These are phyloP conservation scores for Mesorhabditis spiculigera DNA, from an alignment of 2,888 invertebrate genomes.

Conservation along the genomic window DNA sequence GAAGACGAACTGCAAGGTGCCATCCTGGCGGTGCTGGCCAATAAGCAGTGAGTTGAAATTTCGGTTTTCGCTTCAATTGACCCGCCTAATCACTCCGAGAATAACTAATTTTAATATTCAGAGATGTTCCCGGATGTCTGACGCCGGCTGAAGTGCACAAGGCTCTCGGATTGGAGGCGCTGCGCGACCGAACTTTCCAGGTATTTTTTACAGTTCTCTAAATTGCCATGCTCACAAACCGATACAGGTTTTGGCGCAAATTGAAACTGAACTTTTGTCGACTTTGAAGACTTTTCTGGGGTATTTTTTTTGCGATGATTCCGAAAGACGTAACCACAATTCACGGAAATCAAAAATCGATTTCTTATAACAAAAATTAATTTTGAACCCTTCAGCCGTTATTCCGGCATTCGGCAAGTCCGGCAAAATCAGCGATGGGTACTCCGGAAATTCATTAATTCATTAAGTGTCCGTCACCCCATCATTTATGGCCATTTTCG, in stretches of 20 bases:
- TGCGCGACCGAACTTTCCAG: constrained; percentile 95
- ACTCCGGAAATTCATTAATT: too few species aligned
- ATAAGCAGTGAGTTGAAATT: constrained; percentile 70
- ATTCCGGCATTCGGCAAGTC: too few species aligned
- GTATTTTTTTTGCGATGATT: too few species aligned
- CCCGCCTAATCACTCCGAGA: not conserved
- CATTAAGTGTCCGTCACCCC: too few species aligned
- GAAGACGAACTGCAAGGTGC: constrained; percentile 89
- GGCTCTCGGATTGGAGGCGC: constrained; percentile 85
- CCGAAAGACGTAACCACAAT: too few species aligned
- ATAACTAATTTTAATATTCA: not conserved
- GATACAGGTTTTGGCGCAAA: not conserved
- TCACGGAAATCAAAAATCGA: too few species aligned
- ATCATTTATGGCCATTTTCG: too few species aligned
- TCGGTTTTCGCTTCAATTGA: not conserved
- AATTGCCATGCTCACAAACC: not conserved
- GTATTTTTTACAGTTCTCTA: constrained; percentile 71
- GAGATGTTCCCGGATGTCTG: constrained; percentile 92
- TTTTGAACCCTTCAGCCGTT: too few species aligned
- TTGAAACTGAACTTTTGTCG: not conserved
- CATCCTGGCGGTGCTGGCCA: constrained; percentile 90
- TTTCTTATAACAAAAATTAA: too few species aligned
- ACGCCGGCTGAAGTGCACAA: constrained; percentile 92
- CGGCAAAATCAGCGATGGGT: too few species aligned
- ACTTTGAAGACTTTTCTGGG: too few species aligned